Conservation (phyloP, 2,113 vertebrate genomes). For the Mionectes macconnelli region DNA sequence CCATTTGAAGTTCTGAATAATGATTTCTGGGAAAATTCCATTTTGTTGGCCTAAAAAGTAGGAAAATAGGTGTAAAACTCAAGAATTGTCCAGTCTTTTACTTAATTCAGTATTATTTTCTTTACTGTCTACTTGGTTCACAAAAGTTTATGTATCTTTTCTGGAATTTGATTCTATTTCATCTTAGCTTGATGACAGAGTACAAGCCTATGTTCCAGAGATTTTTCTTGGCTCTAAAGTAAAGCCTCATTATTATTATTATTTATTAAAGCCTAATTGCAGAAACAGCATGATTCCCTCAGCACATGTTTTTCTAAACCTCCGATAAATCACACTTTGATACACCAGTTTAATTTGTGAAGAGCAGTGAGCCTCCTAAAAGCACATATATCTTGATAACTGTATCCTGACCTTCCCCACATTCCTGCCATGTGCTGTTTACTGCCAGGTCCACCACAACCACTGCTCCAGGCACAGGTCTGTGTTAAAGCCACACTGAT, state of each 20-base stretch:
- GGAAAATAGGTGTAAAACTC: neutral
- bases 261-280: slow-evolving; percentile 45
- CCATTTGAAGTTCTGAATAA: neutral
- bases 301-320: neutral
- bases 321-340: neutral
- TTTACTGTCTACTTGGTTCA: neutral
- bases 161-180: neutral
- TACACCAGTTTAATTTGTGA: neutral
- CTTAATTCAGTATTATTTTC: neutral
- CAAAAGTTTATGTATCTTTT: neutral
- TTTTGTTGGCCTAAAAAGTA: neutral
- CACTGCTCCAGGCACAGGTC: neutral
- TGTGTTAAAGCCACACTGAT: neutral
- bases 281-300: neutral
- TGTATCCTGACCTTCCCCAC: slow-evolving; percentile 37
- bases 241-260: slow-evolving; percentile 16
- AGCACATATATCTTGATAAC: slow-evolving; percentile 19
- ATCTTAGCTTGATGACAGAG: neutral
- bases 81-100: neutral
- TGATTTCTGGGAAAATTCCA: neutral
- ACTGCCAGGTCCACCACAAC: neutral
- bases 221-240: slow-evolving; percentile 41
- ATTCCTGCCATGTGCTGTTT: neutral
- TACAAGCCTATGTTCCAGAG: neutral
- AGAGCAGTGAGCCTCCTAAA: neutral